A percentile compares a stretch with the other conserved stretches of the same genome.
Conservation (phyloP, 1,140 invertebrate genomes). For the Atta colombica region DNA sequence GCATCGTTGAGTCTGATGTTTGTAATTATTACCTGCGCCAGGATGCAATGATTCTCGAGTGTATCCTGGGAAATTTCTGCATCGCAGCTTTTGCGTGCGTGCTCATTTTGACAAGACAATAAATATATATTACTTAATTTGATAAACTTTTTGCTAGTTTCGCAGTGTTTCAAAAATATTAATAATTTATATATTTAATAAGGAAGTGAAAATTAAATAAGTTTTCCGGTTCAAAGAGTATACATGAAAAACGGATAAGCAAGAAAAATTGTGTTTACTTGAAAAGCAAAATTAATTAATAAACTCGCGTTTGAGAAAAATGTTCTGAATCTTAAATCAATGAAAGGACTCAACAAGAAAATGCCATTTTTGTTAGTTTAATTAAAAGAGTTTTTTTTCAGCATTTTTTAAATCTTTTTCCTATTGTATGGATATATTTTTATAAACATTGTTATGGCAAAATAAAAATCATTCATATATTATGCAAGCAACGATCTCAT, state of each 20-base stretch:
- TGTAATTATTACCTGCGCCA: conserved; percentile 77
- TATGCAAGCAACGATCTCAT: background rate
- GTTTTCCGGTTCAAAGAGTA: no score
- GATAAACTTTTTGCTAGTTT: background rate
- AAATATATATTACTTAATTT: background rate
- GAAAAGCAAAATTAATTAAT: background rate
- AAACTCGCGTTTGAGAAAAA: background rate
- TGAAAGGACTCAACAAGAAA: no score
- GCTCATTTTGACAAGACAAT: background rate
- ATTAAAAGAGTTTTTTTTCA: no score
- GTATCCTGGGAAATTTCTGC: conserved; percentile 36
- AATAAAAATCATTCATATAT: background rate
- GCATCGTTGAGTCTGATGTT: conserved; percentile 75
- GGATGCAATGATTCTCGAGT: conserved; percentile 58
- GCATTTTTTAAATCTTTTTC: no score
- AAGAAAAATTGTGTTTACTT: background rate
- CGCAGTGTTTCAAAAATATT: background rate
- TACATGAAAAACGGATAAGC: background rate
- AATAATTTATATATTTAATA: no score
- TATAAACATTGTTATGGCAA: background rate
- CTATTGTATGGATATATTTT: no score
- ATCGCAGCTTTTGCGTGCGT: background rate
- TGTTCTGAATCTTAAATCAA: no score
- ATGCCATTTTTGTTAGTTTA: no score
- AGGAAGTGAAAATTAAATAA: background rate